Base-by-base conservation (phyloP, 2,113 vertebrate genomes). In the Tragulus kanchil region DNA sequence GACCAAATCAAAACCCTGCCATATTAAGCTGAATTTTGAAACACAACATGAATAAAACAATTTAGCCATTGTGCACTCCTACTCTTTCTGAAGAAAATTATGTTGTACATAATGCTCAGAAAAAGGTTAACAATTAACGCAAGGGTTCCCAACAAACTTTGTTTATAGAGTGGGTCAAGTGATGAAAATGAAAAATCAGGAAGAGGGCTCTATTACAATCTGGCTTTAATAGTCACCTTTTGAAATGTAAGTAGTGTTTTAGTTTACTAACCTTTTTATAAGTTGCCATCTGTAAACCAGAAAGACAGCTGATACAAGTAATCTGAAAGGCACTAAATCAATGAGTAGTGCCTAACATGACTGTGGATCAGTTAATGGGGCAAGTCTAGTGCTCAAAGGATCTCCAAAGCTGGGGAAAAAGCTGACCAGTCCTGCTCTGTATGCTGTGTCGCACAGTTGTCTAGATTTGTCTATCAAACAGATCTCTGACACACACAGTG, bases 1-100 rank as follows among this genome's bases (percentile, higher is more conserved):
- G 86, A 67, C 45, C n/a, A n/a, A 50, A 50, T 91, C 64, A 59
- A 21, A 21, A 31, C 56, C 52, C 48, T 31, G 19, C 96, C 65
- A 42, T 25, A 58, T 17, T 45, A 59, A 58, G 59, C n/a, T 3
- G 61, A 58, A 75, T 25, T 95, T 31, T 82, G 56, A 94, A 79
- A 73, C 42, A 42, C 85, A 88, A 90, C 52, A 73, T 5, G 19
- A 90, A 82, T 31, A 67, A 92, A 89, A 97, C 90, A 97, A 77
- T 86, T 54, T 15, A 58, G 67, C 16, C 59, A 90, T n/a, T 93
- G 92, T 94, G 54, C 14, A 25, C 69, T 10, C 89, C 85, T 48
- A 65, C 88, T 71, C 82, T 75, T 83, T n/a, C 82, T 73, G 78
- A 64, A 77, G 69, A 75, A 75, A 95, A 93, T 71, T n/a, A 23